These are phyloP conservation scores for Conchocele bisecta DNA, from an alignment of 2,888 invertebrate genomes.

Conservation along the genomic window DNA sequence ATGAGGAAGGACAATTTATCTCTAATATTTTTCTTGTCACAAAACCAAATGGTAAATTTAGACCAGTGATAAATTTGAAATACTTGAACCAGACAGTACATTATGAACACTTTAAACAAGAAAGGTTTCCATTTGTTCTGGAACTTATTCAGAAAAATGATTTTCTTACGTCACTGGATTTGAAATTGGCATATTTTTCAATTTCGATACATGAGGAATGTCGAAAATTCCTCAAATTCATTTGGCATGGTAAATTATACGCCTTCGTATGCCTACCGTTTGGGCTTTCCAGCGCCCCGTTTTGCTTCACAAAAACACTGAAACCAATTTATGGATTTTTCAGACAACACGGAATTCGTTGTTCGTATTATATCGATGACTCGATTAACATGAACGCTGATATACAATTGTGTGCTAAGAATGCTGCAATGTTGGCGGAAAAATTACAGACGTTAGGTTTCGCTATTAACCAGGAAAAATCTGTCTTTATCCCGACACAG, in stretches of 20 bases:
- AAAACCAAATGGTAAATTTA: constrained; percentile 23
- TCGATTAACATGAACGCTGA: constrained; percentile 33
- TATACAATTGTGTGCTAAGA: constrained; percentile 1
- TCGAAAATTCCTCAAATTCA: constrained; percentile 19
- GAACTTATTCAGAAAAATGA: constrained; percentile 20
- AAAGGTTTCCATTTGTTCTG: background rate
- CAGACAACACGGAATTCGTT: constrained; percentile 27
- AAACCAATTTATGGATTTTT: constrained; percentile 48
- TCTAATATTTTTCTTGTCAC: constrained; percentile 6
- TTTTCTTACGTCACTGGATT: constrained; percentile 29
- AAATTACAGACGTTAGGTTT: constrained; percentile 29
- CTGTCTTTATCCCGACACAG: constrained; percentile 19
- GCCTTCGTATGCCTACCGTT: constrained; percentile 30
- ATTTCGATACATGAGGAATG: constrained; percentile 17
- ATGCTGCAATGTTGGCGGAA: constrained; percentile 20
- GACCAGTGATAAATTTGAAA: constrained; percentile 19
- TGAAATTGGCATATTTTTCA: constrained; percentile 7
- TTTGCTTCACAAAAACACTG: constrained; percentile 45
- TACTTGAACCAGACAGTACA: background rate
- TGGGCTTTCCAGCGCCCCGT: constrained; percentile 32
- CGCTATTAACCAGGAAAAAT: constrained; percentile 36
- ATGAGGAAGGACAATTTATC: background rate
- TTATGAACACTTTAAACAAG: constrained; percentile 20
- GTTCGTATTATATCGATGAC: constrained; percentile 51
- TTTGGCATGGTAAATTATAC: constrained; percentile 23